Percentiles rank a stretch among this genome's conserved stretches.
Evolutionary conservation across 2,113 vertebrate species (phyloP).

Genomic region (Vanacampus margaritifer): DNA sequence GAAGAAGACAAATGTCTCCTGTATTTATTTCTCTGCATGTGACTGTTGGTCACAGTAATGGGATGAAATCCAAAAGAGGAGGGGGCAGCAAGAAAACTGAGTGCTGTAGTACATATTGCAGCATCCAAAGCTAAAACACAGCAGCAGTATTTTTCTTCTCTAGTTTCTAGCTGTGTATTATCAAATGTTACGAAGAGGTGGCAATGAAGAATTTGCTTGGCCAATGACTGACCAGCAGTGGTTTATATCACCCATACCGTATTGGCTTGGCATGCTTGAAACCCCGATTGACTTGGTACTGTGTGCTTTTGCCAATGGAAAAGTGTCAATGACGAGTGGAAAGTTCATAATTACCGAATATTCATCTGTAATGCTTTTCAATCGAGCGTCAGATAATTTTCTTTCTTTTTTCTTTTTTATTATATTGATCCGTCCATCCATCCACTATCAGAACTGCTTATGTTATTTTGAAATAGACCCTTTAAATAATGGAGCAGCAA

Average conservation of each 20-base stretch:
- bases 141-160: background rate
- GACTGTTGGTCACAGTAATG: background rate
- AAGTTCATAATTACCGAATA: background rate
- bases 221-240: background rate
- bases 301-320: background rate
- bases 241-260: background rate
- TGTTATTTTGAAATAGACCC: background rate
- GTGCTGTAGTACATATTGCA: background rate
- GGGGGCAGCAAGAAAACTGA: background rate
- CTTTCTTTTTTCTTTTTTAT: background rate
- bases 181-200: background rate
- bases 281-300: background rate
- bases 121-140: background rate
- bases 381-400: background rate
- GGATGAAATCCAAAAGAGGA: background rate
- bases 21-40: background rate
- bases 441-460: no score
- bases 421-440: no score
- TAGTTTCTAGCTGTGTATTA: background rate
- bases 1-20: background rate
- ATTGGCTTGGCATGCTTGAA: background rate
- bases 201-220: background rate
- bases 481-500: background rate
- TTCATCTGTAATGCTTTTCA: background rate
- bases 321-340: background rate